Conservation (phyloP, 2,113 vertebrate species). For the Pygathrix nemaeus region DNA sequence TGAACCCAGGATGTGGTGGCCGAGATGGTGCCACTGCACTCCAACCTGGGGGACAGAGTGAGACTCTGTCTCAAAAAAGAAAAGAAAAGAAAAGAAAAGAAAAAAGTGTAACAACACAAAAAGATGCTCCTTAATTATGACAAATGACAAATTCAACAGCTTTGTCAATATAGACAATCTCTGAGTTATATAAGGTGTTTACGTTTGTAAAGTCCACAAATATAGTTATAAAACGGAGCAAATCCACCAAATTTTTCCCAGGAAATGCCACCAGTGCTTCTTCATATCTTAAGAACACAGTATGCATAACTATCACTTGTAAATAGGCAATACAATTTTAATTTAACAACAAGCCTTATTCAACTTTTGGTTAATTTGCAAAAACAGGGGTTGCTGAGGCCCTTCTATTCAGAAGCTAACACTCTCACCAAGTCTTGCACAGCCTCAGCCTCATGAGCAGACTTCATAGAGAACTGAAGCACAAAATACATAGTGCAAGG, state of each 20-base stretch:
- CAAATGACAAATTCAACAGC: neutral
- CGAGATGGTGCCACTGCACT: too few species aligned
- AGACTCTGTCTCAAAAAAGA: too few species aligned
- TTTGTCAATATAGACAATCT: neutral
- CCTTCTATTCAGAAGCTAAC: neutral
- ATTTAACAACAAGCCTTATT: neutral
- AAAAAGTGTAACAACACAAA: neutral
- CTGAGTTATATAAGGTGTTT: neutral
- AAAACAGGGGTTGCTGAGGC: neutral
- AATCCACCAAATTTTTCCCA: neutral
- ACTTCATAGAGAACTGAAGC: rapidly evolving
- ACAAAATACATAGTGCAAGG: neutral
- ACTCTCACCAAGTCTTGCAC: neutral
- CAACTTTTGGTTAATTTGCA: neutral
- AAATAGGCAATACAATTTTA: neutral
- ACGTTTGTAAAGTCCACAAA: neutral
- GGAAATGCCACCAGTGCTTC: neutral
- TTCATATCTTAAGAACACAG: neutral
- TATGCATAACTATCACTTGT: neutral
- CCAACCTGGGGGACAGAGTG: too few species aligned
- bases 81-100: too few species aligned
- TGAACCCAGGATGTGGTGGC: too few species aligned
- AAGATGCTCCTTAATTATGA: neutral
- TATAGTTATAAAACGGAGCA: neutral
- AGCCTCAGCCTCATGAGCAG: neutral